phyloP scores from a whole-genome alignment of 2,888 invertebrate genomes.

The Euplagia quadripunctaria region DNA sequence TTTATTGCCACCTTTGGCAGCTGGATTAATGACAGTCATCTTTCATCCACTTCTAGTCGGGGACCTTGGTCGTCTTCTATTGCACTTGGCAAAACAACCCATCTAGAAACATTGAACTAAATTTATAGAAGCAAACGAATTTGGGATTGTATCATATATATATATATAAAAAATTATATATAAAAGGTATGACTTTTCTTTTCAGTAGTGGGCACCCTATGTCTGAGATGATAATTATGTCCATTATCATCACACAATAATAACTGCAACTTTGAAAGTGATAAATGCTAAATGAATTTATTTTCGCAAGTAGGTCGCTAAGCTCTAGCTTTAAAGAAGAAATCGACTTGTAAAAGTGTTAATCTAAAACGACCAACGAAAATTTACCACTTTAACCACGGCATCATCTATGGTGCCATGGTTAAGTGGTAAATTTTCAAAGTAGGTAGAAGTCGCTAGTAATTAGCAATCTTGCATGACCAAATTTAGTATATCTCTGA shows the following conservation, averaged over 20 bases:
- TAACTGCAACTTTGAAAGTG: too few relatives aligned
- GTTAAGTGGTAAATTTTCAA: too few relatives aligned
- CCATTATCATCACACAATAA: background rate
- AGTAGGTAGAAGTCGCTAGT: too few relatives aligned
- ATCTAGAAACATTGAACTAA: conserved; percentile 7
- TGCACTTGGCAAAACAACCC: conserved; percentile 20
- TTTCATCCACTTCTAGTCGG: background rate
- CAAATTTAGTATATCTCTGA: background rate
- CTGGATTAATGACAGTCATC: conserved; percentile 18
- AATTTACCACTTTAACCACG: too few relatives aligned
- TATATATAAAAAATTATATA: too few relatives aligned
- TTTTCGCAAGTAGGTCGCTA: too few relatives aligned
- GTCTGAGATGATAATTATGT: background rate
- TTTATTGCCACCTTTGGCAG: conserved; percentile 12
- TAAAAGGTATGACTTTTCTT: background rate
- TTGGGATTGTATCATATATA: background rate
- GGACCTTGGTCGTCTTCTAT: conserved; percentile 4
- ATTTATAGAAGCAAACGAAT: background rate
- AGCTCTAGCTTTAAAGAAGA: too few relatives aligned
- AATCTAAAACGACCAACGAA: too few relatives aligned
- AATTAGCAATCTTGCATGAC: too few relatives aligned
- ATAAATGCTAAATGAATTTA: too few relatives aligned
- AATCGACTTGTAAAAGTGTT: too few relatives aligned
- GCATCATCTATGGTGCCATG: too few relatives aligned
- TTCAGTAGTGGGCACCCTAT: background rate